Evolutionary conservation across 2,113 vertebrate genomes (phyloP), one percentile per base, ranked within the genome.

Genomic region (Erythrolamprus reginae): DNA sequence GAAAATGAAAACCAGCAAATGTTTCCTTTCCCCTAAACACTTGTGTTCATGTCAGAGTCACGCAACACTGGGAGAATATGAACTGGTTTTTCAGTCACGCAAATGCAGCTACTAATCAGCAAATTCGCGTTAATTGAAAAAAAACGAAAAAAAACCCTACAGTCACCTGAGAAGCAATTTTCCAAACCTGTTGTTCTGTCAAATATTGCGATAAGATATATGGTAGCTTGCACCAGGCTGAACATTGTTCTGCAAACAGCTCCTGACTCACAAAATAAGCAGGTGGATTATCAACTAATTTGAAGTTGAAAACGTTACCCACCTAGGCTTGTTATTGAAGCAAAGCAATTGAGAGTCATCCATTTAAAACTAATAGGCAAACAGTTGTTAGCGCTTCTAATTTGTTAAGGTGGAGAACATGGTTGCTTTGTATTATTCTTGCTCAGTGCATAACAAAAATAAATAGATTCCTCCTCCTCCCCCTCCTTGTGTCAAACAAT

Each of bases 351-450:
- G 94, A 97, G 92, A 97, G 93, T 93, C 95, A 96, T 33, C 58
- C 96, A 95, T 91, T 96, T 96, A 96, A 96, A 96, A 96, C 92
- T 97, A 98, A 98, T 93, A 93, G 87, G 95, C 95, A 97, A 97
- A 97, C 84, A 96, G 82, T 51, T 92, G 77, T 84, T 51, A 24
- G 15, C 65, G 88, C 92, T 93, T 70, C 70, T 93, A 91, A 88
- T 90, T 88, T 92, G 19, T 82, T 89, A 77, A 10, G 88, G 87
- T 91, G 88, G 92, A 90, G 94, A 93, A 87, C 4, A 82, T 28
- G 89, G 48, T 61, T 95, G 70, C 82, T 90, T 50, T 42, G 61
- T 45, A 88, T 94, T 95, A 89, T 93, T 94, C 88, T 90, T 95
- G 88, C 86, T 94, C 90, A 92, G 50, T 9, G 26, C 0, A 0